These are phyloP conservation scores for Diadophis punctatus DNA, from an alignment of 2,113 vertebrate species.

Conservation along the genomic window DNA sequence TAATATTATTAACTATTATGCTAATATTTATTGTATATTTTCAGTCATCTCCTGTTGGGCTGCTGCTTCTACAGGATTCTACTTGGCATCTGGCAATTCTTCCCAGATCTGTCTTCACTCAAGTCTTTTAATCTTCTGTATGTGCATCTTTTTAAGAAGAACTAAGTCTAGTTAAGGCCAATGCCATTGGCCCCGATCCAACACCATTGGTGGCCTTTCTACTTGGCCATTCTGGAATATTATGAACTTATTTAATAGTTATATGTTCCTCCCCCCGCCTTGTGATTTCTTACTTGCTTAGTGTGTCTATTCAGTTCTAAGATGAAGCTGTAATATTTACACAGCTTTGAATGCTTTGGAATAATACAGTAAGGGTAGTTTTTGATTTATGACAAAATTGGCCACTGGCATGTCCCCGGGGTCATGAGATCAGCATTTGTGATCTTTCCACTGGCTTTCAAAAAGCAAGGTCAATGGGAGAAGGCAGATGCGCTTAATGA, in stretches of 20 bases:
- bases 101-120: not conserved
- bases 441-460: no score
- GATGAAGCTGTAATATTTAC: not conserved
- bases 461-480: no score
- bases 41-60: not conserved
- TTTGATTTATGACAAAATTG: no score
- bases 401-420: no score
- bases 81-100: not conserved
- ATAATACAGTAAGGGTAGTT: not conserved
- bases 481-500: no score
- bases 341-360: not conserved
- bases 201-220: not conserved
- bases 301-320: not conserved
- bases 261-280: not conserved
- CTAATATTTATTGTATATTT: not conserved
- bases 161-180: not conserved
- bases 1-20: no score
- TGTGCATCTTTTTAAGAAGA: not conserved
- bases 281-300: not conserved
- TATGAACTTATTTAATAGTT: not conserved
- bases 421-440: no score
- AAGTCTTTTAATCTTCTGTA: not conserved
- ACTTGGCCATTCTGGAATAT: not conserved
- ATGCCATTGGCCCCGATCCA: not conserved
- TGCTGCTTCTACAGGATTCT: not conserved